Evolutionary conservation across 53 echinoderm and acorn worm genomes (phyloP).

Genomic region (Holothuria scabra): DNA sequence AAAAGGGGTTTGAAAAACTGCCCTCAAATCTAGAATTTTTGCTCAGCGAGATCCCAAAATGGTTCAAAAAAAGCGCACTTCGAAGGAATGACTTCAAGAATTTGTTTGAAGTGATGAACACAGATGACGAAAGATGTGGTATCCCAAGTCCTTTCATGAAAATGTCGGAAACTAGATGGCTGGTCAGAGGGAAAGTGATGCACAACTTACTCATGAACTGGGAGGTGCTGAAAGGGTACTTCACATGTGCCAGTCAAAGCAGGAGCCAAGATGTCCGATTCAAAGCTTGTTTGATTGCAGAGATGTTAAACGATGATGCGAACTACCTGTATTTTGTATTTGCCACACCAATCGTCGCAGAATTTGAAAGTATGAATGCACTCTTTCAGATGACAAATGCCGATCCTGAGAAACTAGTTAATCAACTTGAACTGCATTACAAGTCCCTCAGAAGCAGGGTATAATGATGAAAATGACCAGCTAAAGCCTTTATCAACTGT

Average conservation of each 20-base stretch:
- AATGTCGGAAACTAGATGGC: background rate
- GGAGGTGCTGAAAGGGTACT: slow-evolving; percentile 13
- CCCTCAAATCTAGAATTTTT: slow-evolving; percentile 28
- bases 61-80: slow-evolving; percentile 25
- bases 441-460: slow-evolving; percentile 24
- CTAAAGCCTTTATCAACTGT: background rate
- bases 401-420: slow-evolving; percentile 20
- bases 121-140: background rate
- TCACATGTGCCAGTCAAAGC: slow-evolving; percentile 15
- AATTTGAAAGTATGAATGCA: slow-evolving; percentile 7
- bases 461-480: slow-evolving; percentile 12
- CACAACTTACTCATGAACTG: background rate
- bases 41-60: slow-evolving; percentile 12
- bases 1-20: slow-evolving; percentile 15
- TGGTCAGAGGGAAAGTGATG: slow-evolving; percentile 1
- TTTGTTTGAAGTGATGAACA: background rate
- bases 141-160: background rate
- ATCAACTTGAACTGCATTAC: slow-evolving; percentile 6
- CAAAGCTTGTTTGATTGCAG: slow-evolving; percentile 1
- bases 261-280: slow-evolving; percentile 8
- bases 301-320: slow-evolving; percentile 9
- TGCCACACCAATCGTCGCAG: slow-evolving; percentile 2
- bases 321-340: slow-evolving; percentile 24
- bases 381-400: slow-evolving; percentile 12
- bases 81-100: background rate